Evolutionary conservation across 2,888 invertebrate species (phyloP), one percentile per base, ranked within the genome.

Genomic region (Catocala sponsa): DNA sequence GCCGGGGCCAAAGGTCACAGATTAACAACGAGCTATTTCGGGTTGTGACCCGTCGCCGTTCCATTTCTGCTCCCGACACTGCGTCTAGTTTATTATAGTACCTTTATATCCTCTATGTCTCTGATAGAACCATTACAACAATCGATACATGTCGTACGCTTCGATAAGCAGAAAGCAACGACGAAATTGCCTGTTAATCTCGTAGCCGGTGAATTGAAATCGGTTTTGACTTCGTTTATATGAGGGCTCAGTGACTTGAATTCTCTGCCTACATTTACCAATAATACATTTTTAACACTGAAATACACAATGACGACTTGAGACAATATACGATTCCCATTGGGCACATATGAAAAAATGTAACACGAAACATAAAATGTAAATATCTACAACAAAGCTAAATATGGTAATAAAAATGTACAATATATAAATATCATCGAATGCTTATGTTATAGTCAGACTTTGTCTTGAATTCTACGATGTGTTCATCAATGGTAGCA

Each of bases 11-110:
- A 91, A 92, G 92, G 91, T 92, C 91, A 89, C 87, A 87, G 89
- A 91, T 91, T 91, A 91, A 89, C 88, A 86, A 83, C 84, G 81
- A 74, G 83, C 87, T 91, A 91, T 92, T 91, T 92, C 79, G 83
- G 86, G 84, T 83, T 83, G 80, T 85, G 89, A 89, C 89, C 90
- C 80, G 85, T 78, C 83, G 82, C 81, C 74, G 86, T 83, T 88
- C 87, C 85, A 84, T 87, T 87, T 89, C 82, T 83, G 83, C 73
- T 83, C 81, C 78, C 80, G 82, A 81, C 83, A 73, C 82, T 80
- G 79, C 72, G 77, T 78, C 81, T 82, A 78, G 77, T 82, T 74
- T 83, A 77, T 78, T 78, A 74, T 76, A 74, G 68, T 68, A 70
- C 70, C 72, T 75, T 72, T 78, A 76, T 79, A 78, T 82, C 72